Conservation (phyloP, 2,113 vertebrate genomes). For the Pseudorhombus dupliciocellatus region DNA sequence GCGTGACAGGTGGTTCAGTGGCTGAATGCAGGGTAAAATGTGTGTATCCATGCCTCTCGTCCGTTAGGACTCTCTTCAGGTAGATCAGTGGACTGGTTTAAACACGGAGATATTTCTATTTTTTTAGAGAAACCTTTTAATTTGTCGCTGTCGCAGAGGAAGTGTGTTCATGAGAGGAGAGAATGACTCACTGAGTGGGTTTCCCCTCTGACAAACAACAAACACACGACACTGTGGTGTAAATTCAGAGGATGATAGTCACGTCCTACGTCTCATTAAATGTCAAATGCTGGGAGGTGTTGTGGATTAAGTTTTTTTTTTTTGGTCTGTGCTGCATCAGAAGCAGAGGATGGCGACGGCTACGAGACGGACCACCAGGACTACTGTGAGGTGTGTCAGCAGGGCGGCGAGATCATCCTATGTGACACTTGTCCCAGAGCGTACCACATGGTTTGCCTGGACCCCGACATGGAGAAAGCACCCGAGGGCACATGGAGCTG, state of each 20-base stretch:
- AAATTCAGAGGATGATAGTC: background rate
- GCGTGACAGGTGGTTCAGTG: background rate
- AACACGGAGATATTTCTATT: background rate
- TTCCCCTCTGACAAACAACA: constrained; percentile 22
- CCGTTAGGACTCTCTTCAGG: background rate
- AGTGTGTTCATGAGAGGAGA: constrained; percentile 10
- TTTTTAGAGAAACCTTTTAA: background rate
- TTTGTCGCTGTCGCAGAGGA: background rate
- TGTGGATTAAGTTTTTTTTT: background rate
- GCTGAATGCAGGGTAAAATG: background rate
- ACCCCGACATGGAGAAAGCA: constrained; percentile 99
- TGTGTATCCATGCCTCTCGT: no score
- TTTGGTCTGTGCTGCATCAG: constrained; percentile 48
- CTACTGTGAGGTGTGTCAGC: constrained; percentile 99
- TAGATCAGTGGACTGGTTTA: background rate
- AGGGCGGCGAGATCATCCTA: constrained; percentile 98
- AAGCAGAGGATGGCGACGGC: constrained; percentile 91
- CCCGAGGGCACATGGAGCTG: constrained; percentile 99
- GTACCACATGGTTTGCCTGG: constrained; percentile 99
- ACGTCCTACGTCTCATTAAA: background rate
- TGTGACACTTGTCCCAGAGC: constrained; percentile 98
- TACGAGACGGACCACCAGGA: constrained; percentile 99
- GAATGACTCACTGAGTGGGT: constrained; percentile 31
- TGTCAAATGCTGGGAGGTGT: background rate
- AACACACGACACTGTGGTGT: background rate